Evolutionary conservation across 2,888 invertebrate species (phyloP).

Genomic region (Macrosoma leucophasiata): DNA sequence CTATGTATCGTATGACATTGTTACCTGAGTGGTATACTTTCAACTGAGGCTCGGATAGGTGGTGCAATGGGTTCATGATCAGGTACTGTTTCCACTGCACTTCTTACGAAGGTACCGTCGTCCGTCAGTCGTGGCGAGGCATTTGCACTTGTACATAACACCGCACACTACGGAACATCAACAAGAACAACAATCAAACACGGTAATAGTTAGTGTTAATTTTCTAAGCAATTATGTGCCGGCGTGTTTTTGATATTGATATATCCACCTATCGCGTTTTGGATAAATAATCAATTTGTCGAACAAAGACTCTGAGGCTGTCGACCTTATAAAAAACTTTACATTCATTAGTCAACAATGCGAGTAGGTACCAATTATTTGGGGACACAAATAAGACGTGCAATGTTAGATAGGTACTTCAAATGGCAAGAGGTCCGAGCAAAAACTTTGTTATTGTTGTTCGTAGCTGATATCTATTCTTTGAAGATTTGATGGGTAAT

Average conservation of each 20-base stretch:
- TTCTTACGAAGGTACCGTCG: constrained; percentile 43
- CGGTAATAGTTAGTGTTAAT: not conserved
- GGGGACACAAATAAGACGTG: constrained; percentile 46
- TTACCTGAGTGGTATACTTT: constrained; percentile 78
- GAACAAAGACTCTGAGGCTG: constrained; percentile 51
- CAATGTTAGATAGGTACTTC: too few species aligned
- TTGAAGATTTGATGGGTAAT: constrained; percentile 30
- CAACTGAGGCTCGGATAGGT: constrained; percentile 85
- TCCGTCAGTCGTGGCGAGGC: constrained; percentile 50
- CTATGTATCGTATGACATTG: too few species aligned
- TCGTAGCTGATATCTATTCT: not conserved
- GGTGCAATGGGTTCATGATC: constrained; percentile 53
- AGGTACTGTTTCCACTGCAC: constrained; percentile 58
- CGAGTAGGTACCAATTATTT: constrained; percentile 50
- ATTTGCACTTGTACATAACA: constrained; percentile 41
- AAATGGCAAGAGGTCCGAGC: constrained; percentile 7
- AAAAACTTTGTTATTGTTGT: constrained; percentile 26
- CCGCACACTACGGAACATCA: constrained; percentile 38
- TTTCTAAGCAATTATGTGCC: too few species aligned
- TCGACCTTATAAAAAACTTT: constrained; percentile 50
- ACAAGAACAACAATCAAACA: constrained; percentile 5
- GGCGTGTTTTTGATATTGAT: constrained; percentile 34
- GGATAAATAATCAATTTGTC: constrained; percentile 43
- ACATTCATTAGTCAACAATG: constrained; percentile 45
- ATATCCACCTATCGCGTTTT: constrained; percentile 40